Conservation (phyloP, 2,113 vertebrate species). For the Mesoclemmys tuberculata region DNA sequence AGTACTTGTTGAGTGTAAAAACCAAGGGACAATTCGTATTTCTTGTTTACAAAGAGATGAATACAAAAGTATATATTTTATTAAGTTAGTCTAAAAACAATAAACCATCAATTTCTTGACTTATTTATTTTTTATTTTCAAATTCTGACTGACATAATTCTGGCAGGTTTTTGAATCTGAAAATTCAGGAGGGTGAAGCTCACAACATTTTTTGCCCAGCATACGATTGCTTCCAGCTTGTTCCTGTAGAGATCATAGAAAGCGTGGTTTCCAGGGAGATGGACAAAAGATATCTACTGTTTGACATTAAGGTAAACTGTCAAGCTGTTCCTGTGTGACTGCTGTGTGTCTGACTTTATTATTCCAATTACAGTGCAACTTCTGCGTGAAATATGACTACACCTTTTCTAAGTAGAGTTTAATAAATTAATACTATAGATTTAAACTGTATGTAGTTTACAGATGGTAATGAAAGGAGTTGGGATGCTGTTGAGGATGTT, state of each 20-base stretch:
- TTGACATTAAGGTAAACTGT: constrained; percentile 96
- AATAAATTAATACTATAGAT: not conserved
- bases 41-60: not conserved
- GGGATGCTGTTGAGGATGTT: not conserved
- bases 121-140: constrained; percentile 43
- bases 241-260: constrained; percentile 98
- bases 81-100: not conserved
- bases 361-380: constrained; percentile 33
- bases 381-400: not conserved
- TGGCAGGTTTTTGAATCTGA: constrained; percentile 95
- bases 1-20: not conserved
- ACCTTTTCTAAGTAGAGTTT: not conserved
- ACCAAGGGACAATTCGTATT: not conserved
- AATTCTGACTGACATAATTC: constrained; percentile 62
- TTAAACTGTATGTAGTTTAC: not conserved
- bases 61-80: not conserved
- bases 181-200: constrained; percentile 99
- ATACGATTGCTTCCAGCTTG: constrained; percentile 96
- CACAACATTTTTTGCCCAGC: constrained; percentile 99
- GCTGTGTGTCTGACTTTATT: constrained; percentile 17
- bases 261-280: constrained; percentile 98
- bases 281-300: constrained; percentile 97
- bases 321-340: constrained; percentile 32
- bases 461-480: not conserved
- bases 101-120: not conserved